Conservation (phyloP, 2,888 invertebrate genomes). For the Odontothrips loti region DNA sequence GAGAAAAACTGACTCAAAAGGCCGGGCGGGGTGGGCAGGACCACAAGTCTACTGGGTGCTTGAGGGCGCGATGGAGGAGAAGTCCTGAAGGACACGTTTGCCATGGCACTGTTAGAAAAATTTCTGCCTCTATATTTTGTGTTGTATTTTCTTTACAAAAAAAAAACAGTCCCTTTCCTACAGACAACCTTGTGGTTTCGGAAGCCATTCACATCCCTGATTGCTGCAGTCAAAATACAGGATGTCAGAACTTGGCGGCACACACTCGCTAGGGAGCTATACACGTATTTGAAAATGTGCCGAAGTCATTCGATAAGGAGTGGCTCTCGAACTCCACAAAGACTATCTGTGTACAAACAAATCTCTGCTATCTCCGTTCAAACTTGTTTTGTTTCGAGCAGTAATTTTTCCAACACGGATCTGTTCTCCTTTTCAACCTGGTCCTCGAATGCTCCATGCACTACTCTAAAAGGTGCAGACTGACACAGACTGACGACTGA, state of each 20-base stretch:
- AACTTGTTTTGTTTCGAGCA: neutral
- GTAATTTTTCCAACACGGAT: neutral
- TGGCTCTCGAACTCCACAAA: too few species aligned
- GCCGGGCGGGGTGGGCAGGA: neutral
- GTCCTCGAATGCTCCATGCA: constrained; percentile 10
- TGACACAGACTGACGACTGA: constrained; percentile 2
- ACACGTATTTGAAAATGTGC: too few species aligned
- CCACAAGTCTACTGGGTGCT: neutral
- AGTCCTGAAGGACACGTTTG: neutral
- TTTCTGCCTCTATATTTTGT: neutral
- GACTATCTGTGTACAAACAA: too few species aligned
- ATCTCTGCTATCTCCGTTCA: too few species aligned
- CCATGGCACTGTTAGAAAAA: neutral
- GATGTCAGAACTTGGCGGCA: too few species aligned
- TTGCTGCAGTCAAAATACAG: too few species aligned
- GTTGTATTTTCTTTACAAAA: too few species aligned
- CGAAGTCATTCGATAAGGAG: too few species aligned
- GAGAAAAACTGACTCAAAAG: neutral
- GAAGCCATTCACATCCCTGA: too few species aligned
- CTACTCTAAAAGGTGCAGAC: constrained; percentile 8
- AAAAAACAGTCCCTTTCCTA: too few species aligned
- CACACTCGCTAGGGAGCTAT: too few species aligned
- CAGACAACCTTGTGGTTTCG: too few species aligned
- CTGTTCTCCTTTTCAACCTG: neutral
- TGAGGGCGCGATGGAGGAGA: neutral